phyloP scores from a whole-genome alignment of 1,140 invertebrate species.

The Drosophila yakuba region DNA sequence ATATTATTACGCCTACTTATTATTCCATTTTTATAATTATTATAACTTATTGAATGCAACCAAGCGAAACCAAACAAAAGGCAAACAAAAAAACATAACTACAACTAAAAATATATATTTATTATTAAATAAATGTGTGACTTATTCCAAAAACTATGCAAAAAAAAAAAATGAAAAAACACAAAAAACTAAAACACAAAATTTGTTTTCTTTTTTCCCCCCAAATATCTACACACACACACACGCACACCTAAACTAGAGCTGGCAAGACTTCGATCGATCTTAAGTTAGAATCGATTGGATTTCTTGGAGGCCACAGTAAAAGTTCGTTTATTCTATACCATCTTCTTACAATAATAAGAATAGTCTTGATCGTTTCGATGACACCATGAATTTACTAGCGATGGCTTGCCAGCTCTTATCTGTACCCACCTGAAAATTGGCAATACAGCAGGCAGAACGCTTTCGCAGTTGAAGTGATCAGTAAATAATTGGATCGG shows the following conservation, averaged over 20 bases:
- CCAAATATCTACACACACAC: slow-evolving; percentile 12
- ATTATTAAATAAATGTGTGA: slow-evolving; percentile 79
- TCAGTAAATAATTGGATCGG: slow-evolving; percentile 12
- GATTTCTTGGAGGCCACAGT: too few species aligned
- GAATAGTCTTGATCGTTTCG: background rate
- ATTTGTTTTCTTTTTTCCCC: slow-evolving; percentile 66
- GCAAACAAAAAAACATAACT: slow-evolving; percentile 40
- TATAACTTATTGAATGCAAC: slow-evolving; percentile 75
- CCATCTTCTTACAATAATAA: too few species aligned
- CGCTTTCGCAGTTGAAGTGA: slow-evolving; percentile 24
- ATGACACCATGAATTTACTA: background rate
- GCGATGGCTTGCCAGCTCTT: background rate
- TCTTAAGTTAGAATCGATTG: background rate
- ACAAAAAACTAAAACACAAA: slow-evolving; percentile 61
- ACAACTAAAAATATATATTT: slow-evolving; percentile 62
- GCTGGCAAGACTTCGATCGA: background rate
- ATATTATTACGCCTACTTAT: slow-evolving; percentile 82
- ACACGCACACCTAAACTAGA: slow-evolving; percentile 16
- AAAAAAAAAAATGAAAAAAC: slow-evolving; percentile 48
- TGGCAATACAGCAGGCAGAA: slow-evolving; percentile 18
- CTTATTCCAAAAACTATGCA: slow-evolving; percentile 72
- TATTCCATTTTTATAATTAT: slow-evolving; percentile 84
- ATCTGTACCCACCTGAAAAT: slow-evolving; percentile 13
- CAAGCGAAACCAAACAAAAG: slow-evolving; percentile 39
- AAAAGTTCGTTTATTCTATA: too few species aligned